Evolutionary conservation across 2,113 vertebrate species (phyloP).

Genomic region (Rana temporaria): DNA sequence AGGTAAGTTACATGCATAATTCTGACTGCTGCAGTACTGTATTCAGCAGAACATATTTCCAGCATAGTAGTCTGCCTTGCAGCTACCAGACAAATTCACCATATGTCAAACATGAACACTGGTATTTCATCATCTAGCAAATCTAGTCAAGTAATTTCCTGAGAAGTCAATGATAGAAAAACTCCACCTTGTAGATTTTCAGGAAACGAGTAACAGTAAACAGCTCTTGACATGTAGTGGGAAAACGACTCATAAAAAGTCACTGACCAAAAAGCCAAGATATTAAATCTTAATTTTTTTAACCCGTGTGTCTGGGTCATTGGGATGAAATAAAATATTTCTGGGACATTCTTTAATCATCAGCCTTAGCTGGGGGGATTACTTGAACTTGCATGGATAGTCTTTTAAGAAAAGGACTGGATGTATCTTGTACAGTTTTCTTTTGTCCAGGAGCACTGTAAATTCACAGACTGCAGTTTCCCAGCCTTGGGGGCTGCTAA

Average conservation of each 20-base stretch:
- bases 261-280: background rate
- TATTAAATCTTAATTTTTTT: constrained; percentile 50
- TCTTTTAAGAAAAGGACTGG: background rate
- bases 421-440: background rate
- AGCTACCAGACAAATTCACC: constrained; percentile 3
- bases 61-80: background rate
- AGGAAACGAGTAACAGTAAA: constrained; percentile 46
- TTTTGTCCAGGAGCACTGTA: background rate
- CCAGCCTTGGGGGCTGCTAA: no score
- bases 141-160: constrained; percentile 37
- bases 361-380: constrained; percentile 37
- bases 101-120: constrained; percentile 9
- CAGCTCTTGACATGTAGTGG: constrained; percentile 22
- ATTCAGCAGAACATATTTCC: no score
- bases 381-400: background rate
- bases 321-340: constrained; percentile 40
- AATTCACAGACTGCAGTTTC: background rate
- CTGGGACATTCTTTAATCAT: constrained; percentile 30
- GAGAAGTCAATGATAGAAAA: constrained; percentile 30
- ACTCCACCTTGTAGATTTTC: constrained; percentile 47
- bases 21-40: no score
- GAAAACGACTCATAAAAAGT: constrained; percentile 29
- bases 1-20: no score
- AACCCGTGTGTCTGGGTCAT: constrained; percentile 40
- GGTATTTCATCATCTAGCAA: constrained; percentile 37